phyloP scores from a whole-genome alignment of 2,113 vertebrate genomes.

The Brachirus orientalis region DNA sequence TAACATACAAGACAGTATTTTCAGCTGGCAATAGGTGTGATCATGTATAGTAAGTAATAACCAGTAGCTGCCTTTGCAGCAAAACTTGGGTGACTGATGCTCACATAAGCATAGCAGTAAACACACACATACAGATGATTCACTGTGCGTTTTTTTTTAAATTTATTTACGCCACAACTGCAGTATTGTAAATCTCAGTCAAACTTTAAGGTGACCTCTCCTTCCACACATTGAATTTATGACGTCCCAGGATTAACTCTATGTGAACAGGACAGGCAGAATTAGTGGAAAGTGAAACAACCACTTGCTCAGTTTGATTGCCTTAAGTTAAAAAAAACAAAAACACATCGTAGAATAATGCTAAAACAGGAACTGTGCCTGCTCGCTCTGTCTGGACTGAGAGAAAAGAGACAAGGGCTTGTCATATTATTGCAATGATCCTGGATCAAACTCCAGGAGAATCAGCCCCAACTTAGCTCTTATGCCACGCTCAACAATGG shows the following conservation, averaged over 20 bases:
- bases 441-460: conserved; percentile 23
- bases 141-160: conserved; percentile 59
- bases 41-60: conserved; percentile 56
- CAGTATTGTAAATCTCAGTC: conserved; percentile 69
- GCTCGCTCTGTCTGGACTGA: conserved; percentile 53
- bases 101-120: conserved; percentile 54
- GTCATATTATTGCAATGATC: conserved; percentile 27
- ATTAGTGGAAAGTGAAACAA: conserved; percentile 31
- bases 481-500: conserved; percentile 46
- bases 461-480: conserved; percentile 44
- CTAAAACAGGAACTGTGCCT: conserved; percentile 70
- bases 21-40: conserved; percentile 52
- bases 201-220: conserved; percentile 39
- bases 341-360: conserved; percentile 50
- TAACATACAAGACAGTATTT: conserved; percentile 62
- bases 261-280: conserved; percentile 30
- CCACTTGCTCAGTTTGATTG: conserved; percentile 56
- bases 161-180: conserved; percentile 57
- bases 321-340: conserved; percentile 76
- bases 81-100: conserved; percentile 43
- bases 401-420: conserved; percentile 55
- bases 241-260: conserved; percentile 31
- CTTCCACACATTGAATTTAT: conserved; percentile 39
- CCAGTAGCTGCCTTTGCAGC: conserved; percentile 67
- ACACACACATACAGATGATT: conserved; percentile 59